A percentile compares a stretch with the other conserved stretches of the same genome.
Evolutionary conservation across 2,797 vertebrate species (phyloP).

Genomic region (Oreortyx pictus): DNA sequence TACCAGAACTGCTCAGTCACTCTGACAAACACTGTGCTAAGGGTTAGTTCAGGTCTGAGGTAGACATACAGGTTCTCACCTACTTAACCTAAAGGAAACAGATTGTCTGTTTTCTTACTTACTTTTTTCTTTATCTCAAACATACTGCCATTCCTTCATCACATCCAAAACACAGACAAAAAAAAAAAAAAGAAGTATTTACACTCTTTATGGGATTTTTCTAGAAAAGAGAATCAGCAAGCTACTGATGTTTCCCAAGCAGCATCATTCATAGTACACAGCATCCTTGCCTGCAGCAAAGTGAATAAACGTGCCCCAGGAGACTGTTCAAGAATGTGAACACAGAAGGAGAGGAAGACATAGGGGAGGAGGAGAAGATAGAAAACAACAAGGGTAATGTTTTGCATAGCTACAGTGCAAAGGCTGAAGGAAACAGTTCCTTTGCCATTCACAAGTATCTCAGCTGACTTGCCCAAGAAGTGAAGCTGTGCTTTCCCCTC

Average conservation of each 20-base stretch:
- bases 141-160: neutral
- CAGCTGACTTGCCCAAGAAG: neutral
- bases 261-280: rapidly evolving
- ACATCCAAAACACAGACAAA: neutral
- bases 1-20: neutral
- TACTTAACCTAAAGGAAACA: neutral
- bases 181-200: neutral
- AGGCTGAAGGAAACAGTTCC: neutral
- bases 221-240: neutral
- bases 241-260: neutral
- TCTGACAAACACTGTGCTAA: neutral
- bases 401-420: neutral
- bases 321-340: neutral
- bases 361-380: rapidly evolving
- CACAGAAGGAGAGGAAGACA: neutral
- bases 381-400: neutral
- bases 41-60: neutral
- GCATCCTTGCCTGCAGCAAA: neutral
- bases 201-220: neutral
- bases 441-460: neutral
- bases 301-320: neutral
- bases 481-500: neutral
- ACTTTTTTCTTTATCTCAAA: neutral
- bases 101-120: neutral
- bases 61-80: neutral